phyloP scores from a whole-genome alignment of 1,140 invertebrate genomes.

The Zaprionus capensis region DNA sequence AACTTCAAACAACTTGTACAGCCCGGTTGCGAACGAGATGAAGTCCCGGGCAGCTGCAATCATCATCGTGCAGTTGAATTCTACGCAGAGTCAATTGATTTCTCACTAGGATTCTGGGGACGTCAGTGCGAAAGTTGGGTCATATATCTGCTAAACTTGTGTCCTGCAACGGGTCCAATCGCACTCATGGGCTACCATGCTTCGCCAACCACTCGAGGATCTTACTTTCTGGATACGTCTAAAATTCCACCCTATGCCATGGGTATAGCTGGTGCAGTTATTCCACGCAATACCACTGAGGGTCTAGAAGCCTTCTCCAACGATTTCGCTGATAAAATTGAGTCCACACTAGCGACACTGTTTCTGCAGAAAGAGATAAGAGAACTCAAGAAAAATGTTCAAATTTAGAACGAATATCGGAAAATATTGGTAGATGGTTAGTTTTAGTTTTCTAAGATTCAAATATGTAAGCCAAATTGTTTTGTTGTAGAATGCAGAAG shows the following conservation, averaged over 20 bases:
- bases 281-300: background rate
- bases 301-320: background rate
- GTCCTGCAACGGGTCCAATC: background rate
- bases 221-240: slow-evolving; percentile 7
- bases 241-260: slow-evolving; percentile 15
- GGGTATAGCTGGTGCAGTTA: slow-evolving; percentile 12
- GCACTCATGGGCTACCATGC: slow-evolving; percentile 13
- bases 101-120: slow-evolving; percentile 88
- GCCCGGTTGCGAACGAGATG: slow-evolving; percentile 86
- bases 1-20: slow-evolving; percentile 86
- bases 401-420: no score
- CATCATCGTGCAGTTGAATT: slow-evolving; percentile 88
- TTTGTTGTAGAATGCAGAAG: no score
- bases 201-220: background rate
- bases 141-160: background rate
- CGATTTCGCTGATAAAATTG: background rate
- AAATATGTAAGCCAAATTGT: no score
- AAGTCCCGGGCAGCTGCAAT: slow-evolving; percentile 85
- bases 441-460: background rate
- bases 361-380: background rate
- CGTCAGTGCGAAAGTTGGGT: slow-evolving; percentile 86
- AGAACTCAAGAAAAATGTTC: background rate
- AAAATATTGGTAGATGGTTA: background rate
- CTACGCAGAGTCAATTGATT: slow-evolving; percentile 89
- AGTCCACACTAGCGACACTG: background rate